Evolutionary conservation across 2,797 vertebrate species (phyloP).

Genomic region (Pelodytes ibericus): DNA sequence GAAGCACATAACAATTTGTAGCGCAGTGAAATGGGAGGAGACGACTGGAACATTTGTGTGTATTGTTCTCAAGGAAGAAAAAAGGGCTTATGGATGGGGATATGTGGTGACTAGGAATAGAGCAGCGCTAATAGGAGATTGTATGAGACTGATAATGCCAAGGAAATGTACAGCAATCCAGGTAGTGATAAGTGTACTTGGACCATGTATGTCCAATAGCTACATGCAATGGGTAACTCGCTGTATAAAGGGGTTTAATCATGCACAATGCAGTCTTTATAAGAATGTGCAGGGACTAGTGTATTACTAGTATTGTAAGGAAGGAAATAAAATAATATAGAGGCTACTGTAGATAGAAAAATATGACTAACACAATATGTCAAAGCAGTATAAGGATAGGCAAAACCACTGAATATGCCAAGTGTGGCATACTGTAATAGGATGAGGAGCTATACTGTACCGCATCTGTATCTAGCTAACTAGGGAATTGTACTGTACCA

Average conservation of each 20-base stretch:
- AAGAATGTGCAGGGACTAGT: too few species aligned
- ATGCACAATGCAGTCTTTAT: too few species aligned
- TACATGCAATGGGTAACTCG: background rate
- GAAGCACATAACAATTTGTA: slow-evolving; percentile 58
- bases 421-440: too few species aligned
- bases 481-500: too few species aligned
- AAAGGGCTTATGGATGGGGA: slow-evolving; percentile 8
- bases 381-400: too few species aligned
- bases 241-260: too few species aligned
- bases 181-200: background rate
- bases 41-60: slow-evolving; percentile 47
- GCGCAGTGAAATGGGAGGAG: slow-evolving; percentile 4
- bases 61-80: slow-evolving; percentile 17
- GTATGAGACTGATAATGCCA: background rate
- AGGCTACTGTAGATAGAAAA: background rate
- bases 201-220: background rate
- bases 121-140: background rate
- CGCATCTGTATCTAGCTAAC: too few species aligned
- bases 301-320: too few species aligned
- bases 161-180: background rate
- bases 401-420: too few species aligned
- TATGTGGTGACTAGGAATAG: slow-evolving; percentile 7
- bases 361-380: too few species aligned
- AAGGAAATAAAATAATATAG: too few species aligned
- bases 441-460: too few species aligned